Evolutionary conservation across 2,888 invertebrate genomes (phyloP).

Genomic region (Oxyscelio sp.): DNA sequence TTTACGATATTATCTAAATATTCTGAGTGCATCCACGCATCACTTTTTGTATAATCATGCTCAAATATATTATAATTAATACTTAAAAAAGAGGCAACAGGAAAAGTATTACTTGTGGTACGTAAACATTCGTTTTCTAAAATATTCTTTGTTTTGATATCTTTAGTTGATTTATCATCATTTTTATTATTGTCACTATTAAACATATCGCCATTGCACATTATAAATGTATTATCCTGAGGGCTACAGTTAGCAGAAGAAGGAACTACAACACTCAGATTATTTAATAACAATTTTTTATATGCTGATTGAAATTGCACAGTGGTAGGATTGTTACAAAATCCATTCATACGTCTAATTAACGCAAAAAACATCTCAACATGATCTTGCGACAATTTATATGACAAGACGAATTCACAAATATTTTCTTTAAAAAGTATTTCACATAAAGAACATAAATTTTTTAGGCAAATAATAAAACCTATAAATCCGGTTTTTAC

Average conservation of each 20-base stretch:
- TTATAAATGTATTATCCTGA: conserved; percentile 29
- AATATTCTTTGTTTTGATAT: conserved; percentile 1
- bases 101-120: conserved; percentile 15
- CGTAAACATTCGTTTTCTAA: conserved; percentile 59
- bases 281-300: conserved; percentile 38
- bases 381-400: conserved; percentile 66
- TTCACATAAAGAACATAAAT: conserved; percentile 19
- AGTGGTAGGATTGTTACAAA: conserved; percentile 62
- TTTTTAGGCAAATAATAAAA: conserved; percentile 44
- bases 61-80: neutral
- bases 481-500: conserved; percentile 55
- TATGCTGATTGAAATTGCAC: conserved; percentile 70
- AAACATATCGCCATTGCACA: neutral
- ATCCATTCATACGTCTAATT: conserved; percentile 57
- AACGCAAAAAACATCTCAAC: conserved; percentile 61
- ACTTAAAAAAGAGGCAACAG: neutral
- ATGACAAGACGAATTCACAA: conserved; percentile 45
- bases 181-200: neutral
- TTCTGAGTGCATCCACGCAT: conserved; percentile 32
- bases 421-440: conserved; percentile 20
- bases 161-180: neutral
- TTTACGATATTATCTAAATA: conserved; percentile 34
- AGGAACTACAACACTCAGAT: conserved; percentile 22
- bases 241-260: conserved; percentile 30
- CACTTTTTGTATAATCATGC: conserved; percentile 33